Base-by-base conservation (phyloP, 2,797 vertebrate species). In the Pteropus rufus region DNA sequence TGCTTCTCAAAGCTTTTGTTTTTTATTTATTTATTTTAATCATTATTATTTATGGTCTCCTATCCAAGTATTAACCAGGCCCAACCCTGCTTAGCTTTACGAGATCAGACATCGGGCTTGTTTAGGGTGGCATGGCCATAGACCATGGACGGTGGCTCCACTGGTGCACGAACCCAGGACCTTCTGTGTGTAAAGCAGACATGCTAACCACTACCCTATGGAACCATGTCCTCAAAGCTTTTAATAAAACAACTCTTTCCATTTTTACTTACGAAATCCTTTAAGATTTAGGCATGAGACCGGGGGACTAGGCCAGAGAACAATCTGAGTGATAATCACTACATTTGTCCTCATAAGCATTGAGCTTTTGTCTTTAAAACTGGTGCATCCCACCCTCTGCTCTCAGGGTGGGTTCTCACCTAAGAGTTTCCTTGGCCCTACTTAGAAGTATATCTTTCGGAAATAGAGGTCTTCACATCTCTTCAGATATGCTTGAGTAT, bases 231-330 rank as follows among this genome's bases (percentile, higher is more conserved):
- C 49, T 49, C 34, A 58, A 41, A 65, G 31, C 79, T 89, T 83
- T 89, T 88, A 77, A 77, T 89, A 52, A 65, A 81, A 41, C 18
- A 81, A 39, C n/a, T 26, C 34, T 84, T 94, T 62, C 77, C 58
- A 56, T 91, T 92, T 86, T 89, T 79, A 86, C 44, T 83, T 69
- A 86, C 34, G 80, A 92, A 95, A 79, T 64, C 70, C 56, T 91
- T 86, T 73, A 86, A 31, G 19, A 89, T 79, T 95, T 92, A 95
- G 69, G 9, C 11, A 9, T 58, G 26, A 76, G 23, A 77, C 26
- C 34, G 16, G 26, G 82, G 6, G 6, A 29, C 49, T 64, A 81
- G 65, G n/a, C 41, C n/a, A 49, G 70, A 94, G 49, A 93, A 90
- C n/a, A 83, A 60, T 69, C 56, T 15, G 49, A 73, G 14, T 29